phyloP scores from a whole-genome alignment of 64 coral and sea anemone species.

The Trachythela sp. region DNA sequence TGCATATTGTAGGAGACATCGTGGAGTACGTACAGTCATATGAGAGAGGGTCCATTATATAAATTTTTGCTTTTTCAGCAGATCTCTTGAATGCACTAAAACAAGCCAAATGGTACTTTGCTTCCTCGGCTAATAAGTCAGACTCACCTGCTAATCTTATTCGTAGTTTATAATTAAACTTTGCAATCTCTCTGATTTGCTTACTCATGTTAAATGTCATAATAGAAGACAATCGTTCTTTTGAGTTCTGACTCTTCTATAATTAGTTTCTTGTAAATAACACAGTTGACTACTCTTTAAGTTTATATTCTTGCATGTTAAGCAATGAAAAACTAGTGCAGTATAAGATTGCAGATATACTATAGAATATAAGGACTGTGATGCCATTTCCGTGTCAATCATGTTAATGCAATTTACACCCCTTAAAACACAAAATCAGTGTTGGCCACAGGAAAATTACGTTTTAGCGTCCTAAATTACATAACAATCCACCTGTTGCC shows the following conservation, averaged over 20 bases:
- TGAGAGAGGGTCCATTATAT: constrained; percentile 30
- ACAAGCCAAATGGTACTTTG: constrained; percentile 51
- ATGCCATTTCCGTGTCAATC: no score
- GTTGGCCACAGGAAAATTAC: constrained; percentile 30
- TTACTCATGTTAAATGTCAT: no score
- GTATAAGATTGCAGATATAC: no score
- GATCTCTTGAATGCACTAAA: constrained; percentile 40
- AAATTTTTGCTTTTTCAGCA: constrained; percentile 45
- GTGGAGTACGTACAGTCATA: constrained; percentile 51
- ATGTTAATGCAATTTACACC: background rate
- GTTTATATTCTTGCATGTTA: constrained; percentile 54
- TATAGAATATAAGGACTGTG: constrained; percentile 10
- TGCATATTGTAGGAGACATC: constrained; percentile 51
- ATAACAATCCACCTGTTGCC: constrained; percentile 36
- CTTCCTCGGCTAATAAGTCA: constrained; percentile 53
- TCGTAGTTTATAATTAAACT: constrained; percentile 46
- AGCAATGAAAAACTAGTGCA: constrained; percentile 51
- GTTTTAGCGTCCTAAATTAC: constrained; percentile 24
- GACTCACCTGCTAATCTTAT: constrained; percentile 39
- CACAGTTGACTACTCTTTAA: no score
- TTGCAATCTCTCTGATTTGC: constrained; percentile 54
- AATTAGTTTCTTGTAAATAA: constrained; percentile 48
- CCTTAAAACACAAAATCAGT: constrained; percentile 26
- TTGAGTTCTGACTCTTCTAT: constrained; percentile 47
- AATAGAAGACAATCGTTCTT: constrained; percentile 52